A percentile compares a stretch with the other conserved stretches of the same genome.
These are phyloP conservation scores for Hoplodrina blanda DNA, from an alignment of 2,888 invertebrate species.

Conservation along the genomic window DNA sequence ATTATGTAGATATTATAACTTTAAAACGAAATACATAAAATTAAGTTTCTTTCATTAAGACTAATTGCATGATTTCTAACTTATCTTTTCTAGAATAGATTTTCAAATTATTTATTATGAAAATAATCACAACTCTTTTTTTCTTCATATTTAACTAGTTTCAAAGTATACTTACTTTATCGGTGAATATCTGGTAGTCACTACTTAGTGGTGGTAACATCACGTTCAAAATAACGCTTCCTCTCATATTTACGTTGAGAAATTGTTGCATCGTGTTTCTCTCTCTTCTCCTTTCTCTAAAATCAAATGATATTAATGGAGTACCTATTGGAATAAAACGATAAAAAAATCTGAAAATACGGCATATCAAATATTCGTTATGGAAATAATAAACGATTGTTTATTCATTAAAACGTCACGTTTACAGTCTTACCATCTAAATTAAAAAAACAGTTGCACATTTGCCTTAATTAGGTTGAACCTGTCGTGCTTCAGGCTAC, in stretches of 20 bases:
- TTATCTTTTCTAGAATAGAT: neutral
- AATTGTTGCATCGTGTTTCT: conserved; percentile 77
- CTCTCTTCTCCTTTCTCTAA: conserved; percentile 39
- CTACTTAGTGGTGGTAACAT: conserved; percentile 88
- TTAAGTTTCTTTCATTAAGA: neutral
- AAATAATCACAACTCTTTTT: too few relatives aligned
- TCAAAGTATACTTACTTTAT: conserved; percentile 87
- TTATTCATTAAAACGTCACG: too few relatives aligned
- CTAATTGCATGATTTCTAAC: neutral
- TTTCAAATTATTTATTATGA: too few relatives aligned
- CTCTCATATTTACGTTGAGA: conserved; percentile 81
- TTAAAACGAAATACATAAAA: neutral
- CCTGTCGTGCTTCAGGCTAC: too few relatives aligned
- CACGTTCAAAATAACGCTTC: conserved; percentile 89
- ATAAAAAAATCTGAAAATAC: too few relatives aligned
- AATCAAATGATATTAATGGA: conserved; percentile 5
- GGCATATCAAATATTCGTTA: too few relatives aligned
- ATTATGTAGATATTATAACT: conserved; percentile 1
- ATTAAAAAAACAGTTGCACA: too few relatives aligned
- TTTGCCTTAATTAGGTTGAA: too few relatives aligned
- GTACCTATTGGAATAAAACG: too few relatives aligned
- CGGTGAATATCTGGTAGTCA: conserved; percentile 89
- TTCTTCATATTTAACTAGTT: neutral
- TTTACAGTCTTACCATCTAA: too few relatives aligned
- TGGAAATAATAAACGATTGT: too few relatives aligned